Base-by-base conservation (phyloP, 1,140 invertebrate genomes). In the Calliopsis andreniformis region DNA sequence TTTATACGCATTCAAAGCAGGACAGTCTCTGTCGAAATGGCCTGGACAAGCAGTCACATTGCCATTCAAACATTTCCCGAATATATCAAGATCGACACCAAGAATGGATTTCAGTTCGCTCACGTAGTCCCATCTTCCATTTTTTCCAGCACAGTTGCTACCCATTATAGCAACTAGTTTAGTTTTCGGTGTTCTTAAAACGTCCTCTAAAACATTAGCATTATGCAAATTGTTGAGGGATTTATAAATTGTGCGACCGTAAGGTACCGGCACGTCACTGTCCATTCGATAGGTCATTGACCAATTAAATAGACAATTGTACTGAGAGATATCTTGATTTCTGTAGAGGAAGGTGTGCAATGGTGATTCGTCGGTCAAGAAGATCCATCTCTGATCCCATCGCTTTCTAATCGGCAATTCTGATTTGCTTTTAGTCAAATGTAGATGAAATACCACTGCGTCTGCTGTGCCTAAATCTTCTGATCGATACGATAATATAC, bases 211-310 rank as follows among this genome's bases (percentile, higher is more conserved):
- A 89, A 32, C 49, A 88, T 87, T 32, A 4, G 20, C 55, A 2
- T 32, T 4, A 6, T 14, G 14, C 8, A 14, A 47, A 73, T 39
- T 76, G 20, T 16, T 73, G 70, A 32, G 69, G 58, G 58, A 79
- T 68, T 56, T 80, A 18, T 80, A 25, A 49, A 94, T 47, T 12
- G 93, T 94, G 47, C 94, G 89, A 10, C 94, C 95, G 80, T 96
- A 96, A 3, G 95, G 95, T 3, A 96, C 93, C 0, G 95, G 95
- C 28, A 96, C 91, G 79, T 96, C 95, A 8, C 95, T 93, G 78
- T 96, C 94, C 80, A 91, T 93, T 81, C 94, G 92, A 82, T 96
- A 96, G 2, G 93, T 94, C 95, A 96, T 96, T 1, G 95, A 95
- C 95, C 95, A 96, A 86, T 96, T 96, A 83, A 96, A 96, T 8